Evolutionary conservation across 2,888 invertebrate species (phyloP), one percentile per base, ranked within the genome.

Genomic region (Sipunculus nudus): DNA sequence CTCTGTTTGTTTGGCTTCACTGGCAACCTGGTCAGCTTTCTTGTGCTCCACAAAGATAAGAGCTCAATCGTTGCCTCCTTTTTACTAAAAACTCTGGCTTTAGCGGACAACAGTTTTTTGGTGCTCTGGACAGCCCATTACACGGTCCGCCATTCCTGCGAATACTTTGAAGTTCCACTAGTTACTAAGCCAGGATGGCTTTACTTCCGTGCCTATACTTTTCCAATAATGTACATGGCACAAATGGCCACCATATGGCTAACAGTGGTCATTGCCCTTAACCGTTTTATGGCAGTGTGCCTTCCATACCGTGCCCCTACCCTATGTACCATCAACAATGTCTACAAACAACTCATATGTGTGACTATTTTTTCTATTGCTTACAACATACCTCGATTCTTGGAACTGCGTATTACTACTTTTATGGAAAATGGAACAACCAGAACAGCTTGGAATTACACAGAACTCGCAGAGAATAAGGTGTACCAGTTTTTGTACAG

Each of bases 231-330:
- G 13, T 38, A 38, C n/a, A n/a, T n/a, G n/a, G 26, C 4, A 32
- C 1, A 13, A 23, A 28, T n/a, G 32, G 48, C 56, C 39, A 70
- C 70, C 29, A 70, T 70, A 41, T 70, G 70, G 70, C 49, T 65
- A 31, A 68, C 67, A 0, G 70, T 70, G 8, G 62, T 68, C 31
- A 62, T 70, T 8, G 70, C 70, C 3, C 47, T 70, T 31, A 70
- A 70, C 53, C 70, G 70, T 53, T 70, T 59, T 59, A 63, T 70
- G 58, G 70, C 70, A 13, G 66, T 70, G 23, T 70, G 70, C 39
- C 5, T 66, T 35, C 70, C 70, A 3, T 70, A 70, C 64, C 39
- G 50, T 13, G 70, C 66, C 0, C 61, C 65, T 2, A 63, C 61
- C 26, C 61, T 66, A 26, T 70, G 67, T 23, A 63, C 55, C 32